Evolutionary conservation across 2,888 invertebrate species (phyloP).

Genomic region (Apamea epomidion): DNA sequence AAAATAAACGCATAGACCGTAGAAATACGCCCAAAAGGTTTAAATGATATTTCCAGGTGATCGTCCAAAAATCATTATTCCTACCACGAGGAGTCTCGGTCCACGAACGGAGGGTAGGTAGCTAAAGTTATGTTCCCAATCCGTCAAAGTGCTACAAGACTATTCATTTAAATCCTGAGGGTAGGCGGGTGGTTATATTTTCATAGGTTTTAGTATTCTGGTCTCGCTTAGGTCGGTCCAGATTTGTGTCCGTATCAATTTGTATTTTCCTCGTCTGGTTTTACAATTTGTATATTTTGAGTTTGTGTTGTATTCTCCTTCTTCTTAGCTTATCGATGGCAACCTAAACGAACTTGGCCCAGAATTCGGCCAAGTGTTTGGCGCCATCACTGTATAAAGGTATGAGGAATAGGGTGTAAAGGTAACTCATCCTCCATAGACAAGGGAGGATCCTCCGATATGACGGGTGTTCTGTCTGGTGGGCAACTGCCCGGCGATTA

Average conservation of each 20-base stretch:
- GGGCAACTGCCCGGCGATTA: too few relatives aligned
- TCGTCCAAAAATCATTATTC: slow-evolving; percentile 44
- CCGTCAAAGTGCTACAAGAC: slow-evolving; percentile 61
- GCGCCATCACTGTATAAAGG: neutral
- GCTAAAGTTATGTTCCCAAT: slow-evolving; percentile 25
- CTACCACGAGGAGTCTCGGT: slow-evolving; percentile 35
- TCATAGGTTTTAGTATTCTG: slow-evolving; percentile 50
- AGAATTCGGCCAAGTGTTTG: neutral
- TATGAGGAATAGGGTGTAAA: neutral
- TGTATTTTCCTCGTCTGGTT: slow-evolving; percentile 17
- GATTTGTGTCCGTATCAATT: slow-evolving; percentile 46
- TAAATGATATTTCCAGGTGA: slow-evolving; percentile 12
- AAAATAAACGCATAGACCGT: neutral
- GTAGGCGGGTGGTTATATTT: slow-evolving; percentile 25
- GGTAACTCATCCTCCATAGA: neutral
- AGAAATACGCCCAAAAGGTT: neutral
- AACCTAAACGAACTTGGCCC: neutral
- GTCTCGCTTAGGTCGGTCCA: slow-evolving; percentile 23
- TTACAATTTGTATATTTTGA: slow-evolving; percentile 1
- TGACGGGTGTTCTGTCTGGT: neutral
- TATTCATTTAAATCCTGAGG: slow-evolving; percentile 56
- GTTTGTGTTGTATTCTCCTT: neutral
- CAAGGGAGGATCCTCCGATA: neutral
- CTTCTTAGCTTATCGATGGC: neutral
- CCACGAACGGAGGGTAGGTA: slow-evolving; percentile 1